Evolutionary conservation across 2,797 vertebrate genomes (phyloP).

Genomic region (Sciurus carolinensis): DNA sequence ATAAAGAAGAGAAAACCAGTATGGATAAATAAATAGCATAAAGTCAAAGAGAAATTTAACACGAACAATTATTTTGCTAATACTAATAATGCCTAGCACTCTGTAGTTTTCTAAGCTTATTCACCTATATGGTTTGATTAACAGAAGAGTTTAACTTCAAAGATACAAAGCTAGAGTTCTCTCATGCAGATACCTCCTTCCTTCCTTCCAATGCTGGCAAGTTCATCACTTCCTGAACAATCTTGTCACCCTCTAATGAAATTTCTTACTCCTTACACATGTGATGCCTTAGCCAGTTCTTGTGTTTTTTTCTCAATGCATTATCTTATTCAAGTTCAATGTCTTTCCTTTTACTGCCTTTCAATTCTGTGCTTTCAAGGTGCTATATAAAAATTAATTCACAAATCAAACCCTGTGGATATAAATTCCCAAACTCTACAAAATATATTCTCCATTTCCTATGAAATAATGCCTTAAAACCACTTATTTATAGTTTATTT

Average conservation of each 20-base stretch:
- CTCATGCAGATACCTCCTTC: not conserved
- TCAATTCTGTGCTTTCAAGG: not conserved
- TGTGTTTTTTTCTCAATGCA: not conserved
- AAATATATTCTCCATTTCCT: not conserved
- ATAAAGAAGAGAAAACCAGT: not conserved
- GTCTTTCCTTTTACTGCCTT: not conserved
- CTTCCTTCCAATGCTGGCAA: not conserved
- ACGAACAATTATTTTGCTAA: not conserved
- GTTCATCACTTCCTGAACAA: not conserved
- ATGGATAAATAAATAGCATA: not conserved
- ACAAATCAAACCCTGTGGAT: constrained; percentile 5
- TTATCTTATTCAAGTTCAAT: not conserved
- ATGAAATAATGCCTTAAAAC: constrained; percentile 6
- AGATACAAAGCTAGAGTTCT: not conserved
- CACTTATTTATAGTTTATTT: not conserved
- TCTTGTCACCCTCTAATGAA: not conserved
- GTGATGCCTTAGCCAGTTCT: not conserved
- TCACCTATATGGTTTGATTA: not conserved
- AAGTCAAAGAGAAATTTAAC: not conserved
- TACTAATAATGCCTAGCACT: not conserved
- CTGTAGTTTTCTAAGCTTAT: not conserved
- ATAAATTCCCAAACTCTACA: constrained; percentile 8
- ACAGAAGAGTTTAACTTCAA: not conserved
- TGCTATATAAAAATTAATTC: not conserved
- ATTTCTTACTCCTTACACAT: not conserved